A percentile compares a stretch with the other conserved stretches of the same genome.
Conservation (phyloP, 2,888 invertebrate species). For the Microctonus aethiopoides region DNA sequence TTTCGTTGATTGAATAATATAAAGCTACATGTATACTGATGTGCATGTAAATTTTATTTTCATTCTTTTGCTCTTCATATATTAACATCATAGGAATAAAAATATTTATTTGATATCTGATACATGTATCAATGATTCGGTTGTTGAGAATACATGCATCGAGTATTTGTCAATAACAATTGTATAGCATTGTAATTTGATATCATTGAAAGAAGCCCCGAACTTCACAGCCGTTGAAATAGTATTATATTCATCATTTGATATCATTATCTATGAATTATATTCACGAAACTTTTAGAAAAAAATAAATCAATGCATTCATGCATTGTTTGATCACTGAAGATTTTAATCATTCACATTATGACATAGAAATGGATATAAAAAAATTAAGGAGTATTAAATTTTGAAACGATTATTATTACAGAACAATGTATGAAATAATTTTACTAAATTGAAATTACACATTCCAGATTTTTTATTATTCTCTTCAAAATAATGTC, state of each 20-base stretch:
- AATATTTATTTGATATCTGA: background rate
- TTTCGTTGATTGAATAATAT: slow-evolving; percentile 2
- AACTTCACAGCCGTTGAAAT: too few species aligned
- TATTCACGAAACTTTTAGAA: too few species aligned
- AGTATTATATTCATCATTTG: background rate
- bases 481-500: too few species aligned
- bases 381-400: too few species aligned
- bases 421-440: too few species aligned
- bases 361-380: too few species aligned
- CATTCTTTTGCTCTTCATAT: slow-evolving; percentile 4
- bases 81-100: background rate
- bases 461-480: too few species aligned
- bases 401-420: too few species aligned
- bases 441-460: too few species aligned
- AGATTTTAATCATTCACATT: too few species aligned
- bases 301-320: too few species aligned
- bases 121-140: background rate
- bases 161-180: background rate
- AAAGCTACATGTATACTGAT: background rate
- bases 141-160: background rate
- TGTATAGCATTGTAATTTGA: slow-evolving; percentile 53
- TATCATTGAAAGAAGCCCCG: slow-evolving; percentile 44
- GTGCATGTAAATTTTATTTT: background rate
- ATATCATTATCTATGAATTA: background rate
- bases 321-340: too few species aligned